These are phyloP conservation scores for Trypoxylon attenuatum DNA, from an alignment of 2,888 invertebrate genomes.

Conservation along the genomic window DNA sequence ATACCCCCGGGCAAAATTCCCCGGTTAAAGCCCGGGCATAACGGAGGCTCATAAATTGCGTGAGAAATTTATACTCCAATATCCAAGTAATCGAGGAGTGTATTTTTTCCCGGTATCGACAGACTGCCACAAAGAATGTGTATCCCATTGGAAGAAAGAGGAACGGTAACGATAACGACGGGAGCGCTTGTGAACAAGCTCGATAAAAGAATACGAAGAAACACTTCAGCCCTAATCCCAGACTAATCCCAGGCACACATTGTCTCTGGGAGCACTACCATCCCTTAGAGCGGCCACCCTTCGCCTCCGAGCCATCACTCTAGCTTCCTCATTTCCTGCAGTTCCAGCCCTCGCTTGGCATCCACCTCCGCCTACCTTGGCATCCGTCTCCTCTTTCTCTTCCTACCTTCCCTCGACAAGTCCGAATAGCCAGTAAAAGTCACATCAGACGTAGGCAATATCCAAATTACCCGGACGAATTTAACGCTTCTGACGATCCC, in stretches of 20 bases:
- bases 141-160: neutral
- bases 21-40: no score
- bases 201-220: neutral
- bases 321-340: neutral
- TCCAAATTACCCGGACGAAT: constrained; percentile 66
- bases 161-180: neutral
- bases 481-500: constrained; percentile 60
- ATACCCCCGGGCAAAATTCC: no score
- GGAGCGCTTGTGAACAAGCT: neutral
- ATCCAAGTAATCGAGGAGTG: neutral
- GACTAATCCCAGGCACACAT: neutral
- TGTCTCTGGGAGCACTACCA: neutral
- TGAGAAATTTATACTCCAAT: no score
- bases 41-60: no score
- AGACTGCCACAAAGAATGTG: neutral
- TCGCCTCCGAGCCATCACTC: neutral
- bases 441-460: constrained; percentile 62
- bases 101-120: neutral
- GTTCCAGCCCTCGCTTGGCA: neutral
- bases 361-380: neutral
- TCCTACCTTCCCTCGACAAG: neutral
- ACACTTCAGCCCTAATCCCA: neutral
- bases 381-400: neutral
- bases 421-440: constrained; percentile 9
- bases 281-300: neutral